A percentile compares a stretch with the other conserved stretches of the same genome.
Evolutionary conservation across 2,113 vertebrate genomes (phyloP).

Genomic region (Cromileptes altivelis): DNA sequence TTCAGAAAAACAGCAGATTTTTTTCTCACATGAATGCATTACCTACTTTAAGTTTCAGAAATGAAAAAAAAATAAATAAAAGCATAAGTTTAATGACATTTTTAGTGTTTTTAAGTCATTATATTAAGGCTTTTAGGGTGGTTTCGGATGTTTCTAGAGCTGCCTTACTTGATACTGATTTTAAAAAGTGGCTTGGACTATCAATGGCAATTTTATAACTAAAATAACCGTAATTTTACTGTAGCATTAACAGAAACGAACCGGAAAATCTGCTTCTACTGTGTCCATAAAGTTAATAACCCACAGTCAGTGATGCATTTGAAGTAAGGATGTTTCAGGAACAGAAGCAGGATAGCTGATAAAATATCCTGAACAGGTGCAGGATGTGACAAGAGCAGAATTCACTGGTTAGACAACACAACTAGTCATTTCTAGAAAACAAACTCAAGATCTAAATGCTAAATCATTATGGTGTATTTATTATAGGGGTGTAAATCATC

Average conservation of each 20-base stretch:
- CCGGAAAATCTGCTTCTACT: background rate
- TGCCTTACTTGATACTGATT: background rate
- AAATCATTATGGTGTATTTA: too few species aligned
- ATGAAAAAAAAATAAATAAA: too few species aligned
- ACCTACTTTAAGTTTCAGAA: too few species aligned
- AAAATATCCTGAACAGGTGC: background rate
- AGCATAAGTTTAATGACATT: too few species aligned
- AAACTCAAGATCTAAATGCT: accelerated
- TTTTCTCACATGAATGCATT: too few species aligned
- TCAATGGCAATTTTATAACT: background rate
- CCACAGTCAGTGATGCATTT: background rate
- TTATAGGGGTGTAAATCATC: too few species aligned
- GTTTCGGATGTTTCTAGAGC: background rate
- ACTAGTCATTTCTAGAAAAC: background rate
- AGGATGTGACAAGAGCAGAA: background rate
- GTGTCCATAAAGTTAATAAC: conserved; percentile 11
- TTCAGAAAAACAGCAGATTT: too few species aligned
- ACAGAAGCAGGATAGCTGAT: too few species aligned
- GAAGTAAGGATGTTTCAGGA: too few species aligned
- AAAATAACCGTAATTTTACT: background rate
- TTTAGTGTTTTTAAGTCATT: too few species aligned
- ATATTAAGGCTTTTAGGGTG: too few species aligned
- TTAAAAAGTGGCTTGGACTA: background rate
- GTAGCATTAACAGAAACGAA: background rate
- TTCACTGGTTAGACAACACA: background rate